These are phyloP conservation scores for Pseudachorutes palmiensis DNA, from an alignment of 1,140 invertebrate species.

Conservation along the genomic window DNA sequence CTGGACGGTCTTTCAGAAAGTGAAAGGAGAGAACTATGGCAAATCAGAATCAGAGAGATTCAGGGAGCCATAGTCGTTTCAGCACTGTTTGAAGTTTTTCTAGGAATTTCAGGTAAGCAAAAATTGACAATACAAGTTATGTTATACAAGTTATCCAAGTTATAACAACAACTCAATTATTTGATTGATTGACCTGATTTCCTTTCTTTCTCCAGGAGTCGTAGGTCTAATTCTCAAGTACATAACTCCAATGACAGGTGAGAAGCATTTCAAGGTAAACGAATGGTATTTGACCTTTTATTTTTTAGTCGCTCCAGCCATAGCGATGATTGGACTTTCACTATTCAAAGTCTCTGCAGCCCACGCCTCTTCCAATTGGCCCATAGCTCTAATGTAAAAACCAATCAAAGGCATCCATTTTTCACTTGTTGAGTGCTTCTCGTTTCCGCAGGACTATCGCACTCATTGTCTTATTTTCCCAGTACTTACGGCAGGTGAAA, in stretches of 20 bases:
- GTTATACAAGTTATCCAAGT: too few species aligned
- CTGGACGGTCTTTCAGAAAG: constrained; percentile 26
- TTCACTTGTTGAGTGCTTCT: too few species aligned
- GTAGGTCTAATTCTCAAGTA: constrained; percentile 62
- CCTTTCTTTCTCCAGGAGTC: constrained; percentile 48
- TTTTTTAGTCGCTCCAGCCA: constrained; percentile 60
- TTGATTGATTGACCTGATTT: background rate
- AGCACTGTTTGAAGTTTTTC: constrained; percentile 46
- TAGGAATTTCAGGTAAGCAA: constrained; percentile 45
- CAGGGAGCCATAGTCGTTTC: constrained; percentile 50
- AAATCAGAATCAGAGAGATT: constrained; percentile 46
- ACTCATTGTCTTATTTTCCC: constrained; percentile 71
- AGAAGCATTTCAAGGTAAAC: background rate
- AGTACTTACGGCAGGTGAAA: constrained; percentile 62
- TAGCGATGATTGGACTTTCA: constrained; percentile 67
- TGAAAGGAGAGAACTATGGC: constrained; percentile 45
- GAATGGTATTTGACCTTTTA: constrained; percentile 63
- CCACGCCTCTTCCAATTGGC: constrained; percentile 69
- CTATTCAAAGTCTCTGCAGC: constrained; percentile 67
- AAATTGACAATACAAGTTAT: background rate
- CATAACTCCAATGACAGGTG: constrained; percentile 63
- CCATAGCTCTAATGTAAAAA: constrained; percentile 62
- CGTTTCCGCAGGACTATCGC: constrained; percentile 67
- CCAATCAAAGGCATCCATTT: too few species aligned
- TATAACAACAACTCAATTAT: too few species aligned